Evolutionary conservation across 2,113 vertebrate species (phyloP), one percentile per base, ranked within the genome.

Genomic region (Cynocephalus volans): DNA sequence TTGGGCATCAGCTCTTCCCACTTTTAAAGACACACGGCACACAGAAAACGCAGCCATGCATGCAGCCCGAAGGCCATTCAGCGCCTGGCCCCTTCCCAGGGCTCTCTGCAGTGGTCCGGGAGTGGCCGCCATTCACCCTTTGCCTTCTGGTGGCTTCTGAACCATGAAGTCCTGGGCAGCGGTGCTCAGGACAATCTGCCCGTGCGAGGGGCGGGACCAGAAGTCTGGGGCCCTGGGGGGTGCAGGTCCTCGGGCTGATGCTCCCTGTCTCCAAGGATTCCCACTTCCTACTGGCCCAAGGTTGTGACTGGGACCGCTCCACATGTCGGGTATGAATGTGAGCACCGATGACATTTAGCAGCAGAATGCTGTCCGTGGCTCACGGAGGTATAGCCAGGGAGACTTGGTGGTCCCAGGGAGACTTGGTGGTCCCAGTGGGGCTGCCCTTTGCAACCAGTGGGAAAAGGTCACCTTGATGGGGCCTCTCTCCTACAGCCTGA

Each of bases 31-130:
- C 41, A 28, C 24, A 31, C 3, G 0, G n/a, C 97, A 87, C 87
- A 81, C 94, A 96, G 91, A 95, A 92, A 41, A 75, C 10, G 62
- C 96, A 87, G 92, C 93, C 89, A 84, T 33, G 96, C 95, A 4
- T 96, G 96, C 92, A 93, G 90, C 64, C 24, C 1, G 6, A 0
- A 2, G 4, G 54, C 86, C 60, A 52, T 86, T 70, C 85, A 64
- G 54, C 0, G 1, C 64, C 70, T 6, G 18, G 67, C 56, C 75
- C 52, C 85, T 90, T 82, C 95, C 88, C 70, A 60, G 62, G 85
- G 36, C 72, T 6, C 81, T 9, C 9, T 0, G 12, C 56, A 4
- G 62, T 19, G 10, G 41, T 26, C 70, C 19, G 45, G 56, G 36
- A n/a, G 28, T 5, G 1, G 79, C 33, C 6, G 0, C 56, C 18